Conservation (phyloP, 2,113 vertebrate species). For the Saguinus imperator region DNA sequence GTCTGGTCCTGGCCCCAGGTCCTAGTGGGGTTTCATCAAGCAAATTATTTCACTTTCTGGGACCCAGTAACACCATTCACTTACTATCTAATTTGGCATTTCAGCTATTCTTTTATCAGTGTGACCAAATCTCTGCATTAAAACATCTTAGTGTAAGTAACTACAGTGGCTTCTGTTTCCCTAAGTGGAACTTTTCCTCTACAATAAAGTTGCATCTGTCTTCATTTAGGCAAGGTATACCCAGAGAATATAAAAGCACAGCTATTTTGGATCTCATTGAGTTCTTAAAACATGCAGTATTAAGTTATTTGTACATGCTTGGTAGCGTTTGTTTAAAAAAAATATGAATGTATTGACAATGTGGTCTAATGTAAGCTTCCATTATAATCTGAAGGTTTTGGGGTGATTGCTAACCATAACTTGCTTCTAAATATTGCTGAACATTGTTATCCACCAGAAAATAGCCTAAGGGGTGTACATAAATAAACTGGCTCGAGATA, state of each 20-base stretch:
- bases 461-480: not conserved
- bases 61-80: not conserved
- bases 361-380: not conserved
- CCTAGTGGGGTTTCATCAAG: not conserved
- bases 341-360: not conserved
- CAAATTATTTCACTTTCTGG: not conserved
- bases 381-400: not conserved
- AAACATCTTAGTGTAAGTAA: not conserved
- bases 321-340: not conserved
- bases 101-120: not conserved
- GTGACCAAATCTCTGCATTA: not conserved
- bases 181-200: not conserved
- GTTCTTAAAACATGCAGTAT: not conserved
- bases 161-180: not conserved
- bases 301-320: not conserved
- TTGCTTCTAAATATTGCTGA: not conserved
- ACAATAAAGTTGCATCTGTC: not conserved
- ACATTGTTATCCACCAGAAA: not conserved
- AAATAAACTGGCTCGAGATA: not conserved
- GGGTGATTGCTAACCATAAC: not conserved
- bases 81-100: not conserved
- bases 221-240: not conserved
- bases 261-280: not conserved
- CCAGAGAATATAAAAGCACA: not conserved
- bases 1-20: not conserved